Evolutionary conservation across 1,140 invertebrate species (phyloP).

Genomic region (Calliphora vicina): DNA sequence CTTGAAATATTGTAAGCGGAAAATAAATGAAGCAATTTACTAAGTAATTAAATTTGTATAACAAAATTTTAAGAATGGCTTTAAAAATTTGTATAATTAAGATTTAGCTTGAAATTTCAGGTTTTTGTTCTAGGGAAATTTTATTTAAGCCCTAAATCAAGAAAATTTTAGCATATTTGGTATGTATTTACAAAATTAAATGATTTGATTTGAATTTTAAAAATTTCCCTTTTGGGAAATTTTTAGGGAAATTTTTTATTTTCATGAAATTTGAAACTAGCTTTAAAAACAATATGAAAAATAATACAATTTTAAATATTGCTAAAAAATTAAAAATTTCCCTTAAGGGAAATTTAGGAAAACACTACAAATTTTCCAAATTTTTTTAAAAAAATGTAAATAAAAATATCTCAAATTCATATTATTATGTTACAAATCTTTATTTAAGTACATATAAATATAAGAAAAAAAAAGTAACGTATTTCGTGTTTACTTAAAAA

Average conservation of each 20-base stretch:
- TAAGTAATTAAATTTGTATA: too few species aligned
- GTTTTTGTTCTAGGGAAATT: slow-evolving; percentile 11
- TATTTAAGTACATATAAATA: too few species aligned
- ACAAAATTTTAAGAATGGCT: too few species aligned
- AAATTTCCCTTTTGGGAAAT: slow-evolving; percentile 15
- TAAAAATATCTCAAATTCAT: not conserved
- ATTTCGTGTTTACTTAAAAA: not conserved
- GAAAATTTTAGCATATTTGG: not conserved
- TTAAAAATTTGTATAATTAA: too few species aligned
- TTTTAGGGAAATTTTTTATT: not conserved
- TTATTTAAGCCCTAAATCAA: not conserved
- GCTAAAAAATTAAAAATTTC: not conserved
- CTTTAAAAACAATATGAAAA: not conserved
- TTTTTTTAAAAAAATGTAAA: not conserved
- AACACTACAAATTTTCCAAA: not conserved
- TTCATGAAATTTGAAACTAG: not conserved
- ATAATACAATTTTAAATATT: not conserved
- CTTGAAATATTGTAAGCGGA: not conserved
- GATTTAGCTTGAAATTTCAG: too few species aligned
- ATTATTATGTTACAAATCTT: not conserved
- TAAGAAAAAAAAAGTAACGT: slow-evolving; percentile 18
- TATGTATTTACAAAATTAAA: not conserved
- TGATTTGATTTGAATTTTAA: not conserved
- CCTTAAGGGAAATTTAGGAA: not conserved
- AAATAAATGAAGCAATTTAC: not conserved